A percentile compares a stretch with the other conserved stretches of the same genome.
Evolutionary conservation across 2,888 invertebrate species (phyloP).

Genomic region (Zelleria hepariella): DNA sequence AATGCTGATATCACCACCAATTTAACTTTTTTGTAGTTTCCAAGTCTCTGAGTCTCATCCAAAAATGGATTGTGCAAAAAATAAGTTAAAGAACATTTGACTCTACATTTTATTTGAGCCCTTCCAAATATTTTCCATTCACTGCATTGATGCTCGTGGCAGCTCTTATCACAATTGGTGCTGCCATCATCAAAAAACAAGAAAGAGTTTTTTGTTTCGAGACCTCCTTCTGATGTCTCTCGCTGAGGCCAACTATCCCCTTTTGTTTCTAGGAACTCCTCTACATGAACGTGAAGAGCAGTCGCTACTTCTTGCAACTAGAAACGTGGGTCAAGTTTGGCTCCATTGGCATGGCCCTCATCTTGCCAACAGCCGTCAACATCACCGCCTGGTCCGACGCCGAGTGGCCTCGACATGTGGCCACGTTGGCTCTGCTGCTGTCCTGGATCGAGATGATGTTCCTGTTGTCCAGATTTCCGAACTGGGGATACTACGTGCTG

Average conservation of each 20-base stretch:
- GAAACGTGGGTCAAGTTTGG: conserved; percentile 72
- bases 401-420: conserved; percentile 63
- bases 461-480: conserved; percentile 68
- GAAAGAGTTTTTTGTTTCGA: too few relatives aligned
- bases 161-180: too few relatives aligned
- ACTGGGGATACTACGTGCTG: conserved; percentile 72
- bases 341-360: conserved; percentile 52
- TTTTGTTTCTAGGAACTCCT: conserved; percentile 64
- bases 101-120: too few relatives aligned
- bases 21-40: too few relatives aligned
- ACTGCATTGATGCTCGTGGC: too few relatives aligned
- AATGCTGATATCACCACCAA: too few relatives aligned
- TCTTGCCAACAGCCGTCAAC: conserved; percentile 46
- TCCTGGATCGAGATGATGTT: conserved; percentile 73
- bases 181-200: too few relatives aligned
- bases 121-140: too few relatives aligned
- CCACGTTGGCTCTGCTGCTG: conserved; percentile 63
- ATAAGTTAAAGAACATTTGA: too few relatives aligned
- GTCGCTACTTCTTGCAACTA: conserved; percentile 62
- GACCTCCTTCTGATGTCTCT: background rate
- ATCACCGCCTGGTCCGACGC: conserved; percentile 24
- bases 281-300: conserved; percentile 62
- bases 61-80: too few relatives aligned
- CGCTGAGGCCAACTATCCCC: background rate
- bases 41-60: too few relatives aligned